Base-by-base conservation (phyloP, 2,888 invertebrate species). In the Luffia ferchaultella region DNA sequence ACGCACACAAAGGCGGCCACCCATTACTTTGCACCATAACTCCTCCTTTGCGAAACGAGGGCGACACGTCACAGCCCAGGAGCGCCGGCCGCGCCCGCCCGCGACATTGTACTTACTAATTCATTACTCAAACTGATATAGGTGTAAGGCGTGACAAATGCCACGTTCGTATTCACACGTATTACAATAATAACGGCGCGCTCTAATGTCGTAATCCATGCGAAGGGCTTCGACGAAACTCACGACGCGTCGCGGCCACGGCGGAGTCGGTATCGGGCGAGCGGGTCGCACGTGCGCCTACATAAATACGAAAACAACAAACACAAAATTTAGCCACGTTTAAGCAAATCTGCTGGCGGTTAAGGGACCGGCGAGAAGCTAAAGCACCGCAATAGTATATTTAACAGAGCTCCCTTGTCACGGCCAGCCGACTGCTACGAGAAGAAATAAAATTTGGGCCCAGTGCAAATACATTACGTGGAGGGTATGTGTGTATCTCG, bases 391-490 rank as follows among this genome's bases (percentile, higher is more conserved):
- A 40, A 18, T 45, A 30, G 49, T 50, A 43, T 52, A 44, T 49
- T 49, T 52, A n/a, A 41, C n/a, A n/a, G 41, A 42, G 50, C 45
- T 40, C 48, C 40, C 48, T 19, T 50, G 54, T 62, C 59, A 57
- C 54, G 58, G 59, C 62, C 62, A 66, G 64, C 60, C 60, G 61
- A 64, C 60, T 61, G 60, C 62, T 64, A 30, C 19, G 40, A 63
- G 59, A 60, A 65, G 64, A 66, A 70, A 68, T 65, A 68, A 70
- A 66, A 68, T 64, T 62, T 57, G 46, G 52, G 50, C 30, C 62
- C 64, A 68, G 68, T 65, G 71, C 76, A 79, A 77, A 79, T 77
- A 78, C 78, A 77, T 79, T 77, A 76, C 67, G 66, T 64, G 64
- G 61, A 63, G 65, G 63, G 71, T n/a, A 73, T 70, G 73, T 69